These are phyloP conservation scores for Pentamera pediparva DNA, from an alignment of 53 echinoderm and acorn worm genomes.

Conservation along the genomic window DNA sequence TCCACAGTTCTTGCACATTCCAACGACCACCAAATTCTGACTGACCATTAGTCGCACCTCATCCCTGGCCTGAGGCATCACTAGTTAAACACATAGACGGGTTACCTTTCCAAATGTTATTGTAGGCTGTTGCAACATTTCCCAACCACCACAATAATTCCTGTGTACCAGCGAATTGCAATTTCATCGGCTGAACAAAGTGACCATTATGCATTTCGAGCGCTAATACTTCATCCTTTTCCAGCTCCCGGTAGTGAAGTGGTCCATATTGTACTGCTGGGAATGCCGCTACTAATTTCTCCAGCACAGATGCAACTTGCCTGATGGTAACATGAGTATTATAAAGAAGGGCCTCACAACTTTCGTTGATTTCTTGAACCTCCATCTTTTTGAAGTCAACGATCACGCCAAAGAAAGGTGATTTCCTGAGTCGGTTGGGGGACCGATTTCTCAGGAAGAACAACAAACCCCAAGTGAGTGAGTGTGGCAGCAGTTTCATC, in stretches of 20 bases:
- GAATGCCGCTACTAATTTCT: constrained; percentile 1
- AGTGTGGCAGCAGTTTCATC: neutral
- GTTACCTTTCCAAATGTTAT: neutral
- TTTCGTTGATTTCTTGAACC: constrained; percentile 31
- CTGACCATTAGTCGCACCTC: neutral
- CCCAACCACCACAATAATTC: constrained; percentile 8
- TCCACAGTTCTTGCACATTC: neutral
- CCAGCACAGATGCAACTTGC: neutral
- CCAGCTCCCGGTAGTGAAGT: neutral
- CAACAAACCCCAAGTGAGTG: constrained; percentile 22
- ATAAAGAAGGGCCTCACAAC: constrained; percentile 2
- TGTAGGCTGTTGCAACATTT: neutral
- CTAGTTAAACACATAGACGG: neutral
- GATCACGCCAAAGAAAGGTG: constrained; percentile 40
- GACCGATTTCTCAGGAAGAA: constrained; percentile 50
- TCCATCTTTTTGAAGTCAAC: constrained; percentile 43
- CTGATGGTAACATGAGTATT: neutral
- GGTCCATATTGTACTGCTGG: constrained; percentile 21
- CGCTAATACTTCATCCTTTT: neutral
- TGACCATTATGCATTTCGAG: constrained; percentile 4
- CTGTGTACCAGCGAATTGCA: neutral
- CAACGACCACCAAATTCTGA: neutral
- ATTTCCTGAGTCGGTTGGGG: constrained; percentile 40
- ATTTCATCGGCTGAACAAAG: constrained; percentile 1
- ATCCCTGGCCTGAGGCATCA: neutral